Evolutionary conservation across 2,888 invertebrate species (phyloP), one percentile per base, ranked within the genome.

Genomic region (Hypolimnas misippus): DNA sequence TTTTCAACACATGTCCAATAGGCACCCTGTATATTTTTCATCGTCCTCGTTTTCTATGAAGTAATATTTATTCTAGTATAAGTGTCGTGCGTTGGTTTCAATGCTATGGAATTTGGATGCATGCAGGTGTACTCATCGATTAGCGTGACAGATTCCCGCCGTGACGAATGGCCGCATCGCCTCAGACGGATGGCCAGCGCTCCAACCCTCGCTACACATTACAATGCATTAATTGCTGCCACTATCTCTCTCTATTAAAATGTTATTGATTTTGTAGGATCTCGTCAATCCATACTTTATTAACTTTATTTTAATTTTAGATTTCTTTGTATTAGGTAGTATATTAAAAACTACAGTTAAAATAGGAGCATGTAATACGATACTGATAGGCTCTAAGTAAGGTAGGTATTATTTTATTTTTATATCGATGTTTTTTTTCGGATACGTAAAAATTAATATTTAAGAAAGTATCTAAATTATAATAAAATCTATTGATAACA

Each of bases 111-210:
- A 29, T 49, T 49, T 63, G 69, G 71, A 72, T 74, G 57, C 63
- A 68, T 82, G 83, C 87, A 86, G 85, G 84, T 87, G 83, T 78
- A 73, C 69, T 76, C 77, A 76, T 82, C 80, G 86, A 88, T 89
- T 86, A 88, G 83, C 76, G 86, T 84, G 86, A 89, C 84, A 82
- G 79, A 86, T 84, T 82, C 76, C 78, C 71, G 76, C 73, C 31
- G 76, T 76, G 74, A 88, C 81, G 87, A 88, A 89, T 87, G 81
- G 82, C 78, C 77, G 79, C 49, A 80, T 83, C 84, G 78, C 79
- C 73, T 66, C 79, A 85, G 85, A 89, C 82, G 80, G 78, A 89
- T 88, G 83, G 80, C 81, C 74, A 57, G 62, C 62, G 62, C 67
- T 62, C 63, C 65, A 68, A 63, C 70, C 61, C 68, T 71, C 63